Evolutionary conservation across 2,888 invertebrate species (phyloP).

Genomic region (Panorpa germanica): DNA sequence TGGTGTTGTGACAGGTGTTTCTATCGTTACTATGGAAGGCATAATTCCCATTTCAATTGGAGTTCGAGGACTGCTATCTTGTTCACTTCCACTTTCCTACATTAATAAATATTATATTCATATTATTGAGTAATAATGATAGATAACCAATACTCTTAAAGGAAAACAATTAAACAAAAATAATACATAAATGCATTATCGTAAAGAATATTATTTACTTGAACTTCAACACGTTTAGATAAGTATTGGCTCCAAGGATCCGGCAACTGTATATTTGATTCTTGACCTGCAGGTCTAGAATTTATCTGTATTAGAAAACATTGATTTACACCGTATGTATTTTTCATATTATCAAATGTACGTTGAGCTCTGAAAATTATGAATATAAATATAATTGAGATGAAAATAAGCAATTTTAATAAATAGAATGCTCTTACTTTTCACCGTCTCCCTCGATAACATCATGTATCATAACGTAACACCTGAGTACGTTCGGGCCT

Average conservation of each 20-base stretch:
- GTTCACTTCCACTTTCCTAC: slow-evolving; percentile 22
- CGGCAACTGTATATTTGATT: slow-evolving; percentile 35
- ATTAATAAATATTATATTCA: slow-evolving; percentile 7
- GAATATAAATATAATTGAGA: slow-evolving; percentile 8
- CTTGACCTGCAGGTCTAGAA: slow-evolving; percentile 43
- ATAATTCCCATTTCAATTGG: slow-evolving; percentile 33
- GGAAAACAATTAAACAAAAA: neutral
- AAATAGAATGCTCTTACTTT: slow-evolving; percentile 35
- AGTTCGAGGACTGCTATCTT: slow-evolving; percentile 32
- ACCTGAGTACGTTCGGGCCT: slow-evolving; percentile 58
- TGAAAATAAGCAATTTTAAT: slow-evolving; percentile 11
- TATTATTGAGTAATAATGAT: too few relatives aligned
- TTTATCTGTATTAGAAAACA: slow-evolving; percentile 85
- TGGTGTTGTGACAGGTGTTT: slow-evolving; percentile 20
- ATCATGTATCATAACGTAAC: slow-evolving; percentile 82
- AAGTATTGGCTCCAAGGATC: slow-evolving; percentile 79
- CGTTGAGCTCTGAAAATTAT: slow-evolving; percentile 51
- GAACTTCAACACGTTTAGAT: slow-evolving; percentile 32
- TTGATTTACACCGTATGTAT: slow-evolving; percentile 66
- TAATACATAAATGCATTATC: slow-evolving; percentile 1
- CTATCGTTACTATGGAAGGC: too few relatives aligned
- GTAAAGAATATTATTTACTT: slow-evolving; percentile 19
- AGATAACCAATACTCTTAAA: too few relatives aligned
- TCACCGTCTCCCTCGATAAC: slow-evolving; percentile 48
- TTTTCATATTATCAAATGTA: slow-evolving; percentile 67